phyloP scores from a whole-genome alignment of 2,888 invertebrate genomes.

The Pristionchus maxplancki region DNA sequence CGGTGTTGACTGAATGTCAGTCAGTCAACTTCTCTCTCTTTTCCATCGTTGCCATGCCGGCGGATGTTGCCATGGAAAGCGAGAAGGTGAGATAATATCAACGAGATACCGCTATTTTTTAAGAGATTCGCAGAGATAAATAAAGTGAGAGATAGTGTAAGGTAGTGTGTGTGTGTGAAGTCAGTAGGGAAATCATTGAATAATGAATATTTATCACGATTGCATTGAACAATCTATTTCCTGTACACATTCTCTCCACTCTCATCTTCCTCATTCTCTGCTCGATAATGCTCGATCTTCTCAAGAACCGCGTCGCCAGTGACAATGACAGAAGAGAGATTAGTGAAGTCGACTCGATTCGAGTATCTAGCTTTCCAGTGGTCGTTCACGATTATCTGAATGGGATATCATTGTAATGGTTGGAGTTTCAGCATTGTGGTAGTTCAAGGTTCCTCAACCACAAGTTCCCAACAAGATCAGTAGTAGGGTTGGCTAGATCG shows the following conservation, averaged over 20 bases:
- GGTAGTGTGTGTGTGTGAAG: not conserved
- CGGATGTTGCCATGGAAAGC: not conserved
- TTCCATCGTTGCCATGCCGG: not conserved
- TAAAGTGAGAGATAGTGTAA: not conserved
- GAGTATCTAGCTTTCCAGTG: not conserved
- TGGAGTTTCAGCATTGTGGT: no score
- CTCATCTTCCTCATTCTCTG: not conserved
- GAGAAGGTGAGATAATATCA: not conserved
- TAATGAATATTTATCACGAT: no score
- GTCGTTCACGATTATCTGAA: not conserved
- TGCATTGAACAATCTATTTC: not conserved
- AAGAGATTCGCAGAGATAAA: not conserved
- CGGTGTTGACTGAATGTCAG: not conserved
- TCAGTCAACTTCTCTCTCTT: not conserved
- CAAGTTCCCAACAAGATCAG: no score
- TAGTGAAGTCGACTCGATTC: not conserved
- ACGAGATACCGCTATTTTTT: not conserved
- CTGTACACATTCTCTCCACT: not conserved
- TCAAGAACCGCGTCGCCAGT: not conserved
- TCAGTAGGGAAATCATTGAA: no score
- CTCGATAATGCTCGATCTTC: not conserved
- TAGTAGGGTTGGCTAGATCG: no score
- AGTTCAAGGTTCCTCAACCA: no score
- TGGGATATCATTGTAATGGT: not conserved
- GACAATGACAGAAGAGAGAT: not conserved